Evolutionary conservation across 2,888 invertebrate species (phyloP).

Genomic region (Ennomos erosarius): DNA sequence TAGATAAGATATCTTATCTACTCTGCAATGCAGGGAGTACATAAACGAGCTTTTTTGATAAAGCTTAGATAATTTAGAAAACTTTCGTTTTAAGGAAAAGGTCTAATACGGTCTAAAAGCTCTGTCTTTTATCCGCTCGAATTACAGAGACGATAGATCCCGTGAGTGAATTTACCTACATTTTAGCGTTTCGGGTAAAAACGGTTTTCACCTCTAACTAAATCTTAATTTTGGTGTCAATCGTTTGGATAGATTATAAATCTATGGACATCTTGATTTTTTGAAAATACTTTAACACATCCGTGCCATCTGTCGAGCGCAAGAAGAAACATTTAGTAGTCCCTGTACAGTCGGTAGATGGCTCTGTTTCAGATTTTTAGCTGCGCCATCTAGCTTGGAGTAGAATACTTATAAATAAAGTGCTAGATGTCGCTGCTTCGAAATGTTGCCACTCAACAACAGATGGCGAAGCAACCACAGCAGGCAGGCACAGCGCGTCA

Average conservation of each 20-base stretch:
- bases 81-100: too few relatives aligned
- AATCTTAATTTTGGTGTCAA: too few relatives aligned
- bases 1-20: slow-evolving; percentile 38
- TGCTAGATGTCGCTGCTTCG: slow-evolving; percentile 8
- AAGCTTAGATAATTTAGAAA: background rate
- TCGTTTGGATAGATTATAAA: too few relatives aligned
- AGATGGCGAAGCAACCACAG: slow-evolving; percentile 30
- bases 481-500: slow-evolving; percentile 8
- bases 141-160: too few relatives aligned
- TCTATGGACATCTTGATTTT: too few relatives aligned
- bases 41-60: slow-evolving; percentile 36
- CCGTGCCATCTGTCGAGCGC: slow-evolving; percentile 16
- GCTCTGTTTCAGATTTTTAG: too few relatives aligned
- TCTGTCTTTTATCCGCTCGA: too few relatives aligned
- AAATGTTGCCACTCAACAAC: slow-evolving; percentile 17
- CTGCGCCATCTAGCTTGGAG: slow-evolving; percentile 40
- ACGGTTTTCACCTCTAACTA: too few relatives aligned
- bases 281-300: too few relatives aligned
- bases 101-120: too few relatives aligned
- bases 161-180: too few relatives aligned
- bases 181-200: too few relatives aligned
- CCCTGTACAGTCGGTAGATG: background rate
- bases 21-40: slow-evolving; percentile 15
- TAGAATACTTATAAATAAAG: background rate
- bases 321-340: background rate